Evolutionary conservation across 2,113 vertebrate genomes (phyloP), one percentile per base, ranked within the genome.

Genomic region (Formicarius rufipectus): DNA sequence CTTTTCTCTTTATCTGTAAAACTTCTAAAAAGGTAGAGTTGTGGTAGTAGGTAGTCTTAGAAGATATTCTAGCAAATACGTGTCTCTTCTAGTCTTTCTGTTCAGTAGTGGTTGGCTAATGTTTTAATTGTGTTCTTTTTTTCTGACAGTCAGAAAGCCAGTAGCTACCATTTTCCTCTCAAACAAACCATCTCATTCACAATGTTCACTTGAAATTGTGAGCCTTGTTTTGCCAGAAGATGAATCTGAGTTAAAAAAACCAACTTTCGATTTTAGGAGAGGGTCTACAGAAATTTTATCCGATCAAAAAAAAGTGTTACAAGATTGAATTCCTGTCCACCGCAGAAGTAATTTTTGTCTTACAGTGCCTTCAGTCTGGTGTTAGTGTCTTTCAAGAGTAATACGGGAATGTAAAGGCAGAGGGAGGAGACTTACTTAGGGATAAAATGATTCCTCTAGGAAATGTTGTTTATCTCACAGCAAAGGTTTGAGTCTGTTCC

Each of bases 341-440:
- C 55, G 27, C 64, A 74, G 62, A 93, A 94, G 78, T 71, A 85
- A 88, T 94, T 96, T 91, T 83, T 91, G 55, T 87, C 75, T 96
- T 93, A 80, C 93, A 90, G 69, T 94, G 62, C 66, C 71, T 91
- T 94, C 87, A 89, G 37, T 83, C 62, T 91, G 78, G 93, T 95
- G 84, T 94, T 93, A 93, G 50, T 87, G 74, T 83, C 89, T 94
- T 93, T 86, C 71, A 88, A 31, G 68, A 84, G 68, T 63, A 88
- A 79, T 67, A 67, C 4, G 33, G 22, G 16, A 72, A 60, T 63
- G 66, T 80, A 75, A 88, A 89, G 49, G 22, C 3, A 0, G 9
- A 83, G 30, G 44, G n/a, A 42, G 13, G 37, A 68, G 12, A 20
- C 67, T 66, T 73, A 93, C 4, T 14, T 73, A 28, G 15, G 28